These are phyloP conservation scores for Drosophila siamana DNA, from an alignment of 2,888 invertebrate species.

Conservation along the genomic window DNA sequence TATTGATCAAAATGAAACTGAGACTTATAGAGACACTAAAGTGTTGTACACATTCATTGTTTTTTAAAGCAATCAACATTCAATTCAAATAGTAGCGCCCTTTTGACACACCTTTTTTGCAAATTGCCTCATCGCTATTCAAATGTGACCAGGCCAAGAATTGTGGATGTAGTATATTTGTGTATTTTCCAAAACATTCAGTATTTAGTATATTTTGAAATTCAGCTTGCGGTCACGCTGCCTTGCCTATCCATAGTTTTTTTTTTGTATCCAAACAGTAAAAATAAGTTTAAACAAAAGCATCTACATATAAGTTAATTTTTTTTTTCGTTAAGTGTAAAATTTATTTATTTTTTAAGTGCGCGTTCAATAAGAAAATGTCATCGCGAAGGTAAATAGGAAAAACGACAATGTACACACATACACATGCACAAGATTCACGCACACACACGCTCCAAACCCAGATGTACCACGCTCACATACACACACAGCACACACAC, in stretches of 20 bases:
- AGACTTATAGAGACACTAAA: not conserved
- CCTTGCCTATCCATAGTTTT: constrained; percentile 70
- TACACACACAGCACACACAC: constrained; percentile 37
- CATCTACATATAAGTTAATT: constrained; percentile 69
- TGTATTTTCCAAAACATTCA: not conserved
- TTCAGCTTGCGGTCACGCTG: constrained; percentile 15
- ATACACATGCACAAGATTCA: constrained; percentile 27
- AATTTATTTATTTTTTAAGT: constrained; percentile 77
- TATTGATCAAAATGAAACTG: no score
- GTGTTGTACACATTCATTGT: not conserved
- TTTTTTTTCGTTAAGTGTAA: constrained; percentile 75
- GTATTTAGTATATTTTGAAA: constrained; percentile 4
- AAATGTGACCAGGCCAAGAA: not conserved
- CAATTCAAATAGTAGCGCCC: not conserved
- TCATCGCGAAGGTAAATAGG: constrained; percentile 84
- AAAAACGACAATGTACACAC: constrained; percentile 72
- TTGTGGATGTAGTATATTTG: not conserved
- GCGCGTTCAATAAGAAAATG: constrained; percentile 81
- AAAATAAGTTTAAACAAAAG: constrained; percentile 73
- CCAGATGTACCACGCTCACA: constrained; percentile 13
- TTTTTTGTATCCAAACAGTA: constrained; percentile 76
- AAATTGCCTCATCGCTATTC: not conserved
- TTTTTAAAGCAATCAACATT: not conserved
- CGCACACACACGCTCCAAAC: constrained; percentile 22
- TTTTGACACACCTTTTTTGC: not conserved